A percentile compares a stretch with the other conserved stretches of the same genome.
Conservation (phyloP, 2,797 vertebrate species). For the Aeoliscus strigatus region DNA sequence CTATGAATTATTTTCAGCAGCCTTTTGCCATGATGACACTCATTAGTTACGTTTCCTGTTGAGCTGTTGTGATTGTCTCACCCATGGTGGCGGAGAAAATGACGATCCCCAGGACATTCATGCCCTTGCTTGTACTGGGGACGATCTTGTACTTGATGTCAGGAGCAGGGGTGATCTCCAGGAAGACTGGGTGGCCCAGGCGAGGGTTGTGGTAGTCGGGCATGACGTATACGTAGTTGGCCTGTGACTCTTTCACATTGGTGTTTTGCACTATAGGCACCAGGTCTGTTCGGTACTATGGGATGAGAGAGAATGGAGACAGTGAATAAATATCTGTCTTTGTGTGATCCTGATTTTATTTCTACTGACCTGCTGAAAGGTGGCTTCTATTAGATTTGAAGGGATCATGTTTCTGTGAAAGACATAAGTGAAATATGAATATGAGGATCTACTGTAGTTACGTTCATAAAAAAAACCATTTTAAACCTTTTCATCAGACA, state of each 20-base stretch:
- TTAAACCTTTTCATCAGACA: too few relatives aligned
- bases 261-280: constrained; percentile 74
- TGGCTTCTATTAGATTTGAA: constrained; percentile 85
- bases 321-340: constrained; percentile 2
- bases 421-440: not conserved
- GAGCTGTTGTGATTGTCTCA: constrained; percentile 40
- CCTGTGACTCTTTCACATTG: constrained; percentile 58
- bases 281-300: constrained; percentile 82
- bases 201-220: constrained; percentile 80
- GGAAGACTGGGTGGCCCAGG: constrained; percentile 77
- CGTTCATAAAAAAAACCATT: too few relatives aligned
- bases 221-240: constrained; percentile 85
- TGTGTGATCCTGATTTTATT: not conserved
- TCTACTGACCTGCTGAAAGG: constrained; percentile 83
- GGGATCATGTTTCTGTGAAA: constrained; percentile 85
- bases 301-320: constrained; percentile 1
- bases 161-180: constrained; percentile 83
- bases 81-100: constrained; percentile 89
- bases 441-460: too few relatives aligned
- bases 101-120: constrained; percentile 88
- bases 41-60: too few relatives aligned
- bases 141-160: constrained; percentile 81
- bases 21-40: too few relatives aligned
- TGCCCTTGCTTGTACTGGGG: constrained; percentile 83
- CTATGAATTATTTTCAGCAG: too few relatives aligned